phyloP scores from a whole-genome alignment of 2,113 vertebrate species.

The Leucoraja erinaceus region DNA sequence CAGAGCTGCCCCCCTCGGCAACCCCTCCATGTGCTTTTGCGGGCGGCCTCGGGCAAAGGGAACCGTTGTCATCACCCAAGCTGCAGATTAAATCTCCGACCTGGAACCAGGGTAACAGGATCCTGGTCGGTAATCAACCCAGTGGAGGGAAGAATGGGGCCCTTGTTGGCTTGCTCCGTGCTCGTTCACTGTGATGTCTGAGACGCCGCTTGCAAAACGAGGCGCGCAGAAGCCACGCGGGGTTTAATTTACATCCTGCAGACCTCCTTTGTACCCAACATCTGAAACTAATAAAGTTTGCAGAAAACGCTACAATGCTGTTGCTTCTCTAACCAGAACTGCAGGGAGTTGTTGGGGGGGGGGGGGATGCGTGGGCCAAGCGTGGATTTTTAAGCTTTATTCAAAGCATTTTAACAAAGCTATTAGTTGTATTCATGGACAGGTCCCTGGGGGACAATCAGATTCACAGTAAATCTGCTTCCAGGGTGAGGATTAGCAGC shows the following conservation, averaged over 20 bases:
- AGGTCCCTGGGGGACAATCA: background rate
- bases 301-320: background rate
- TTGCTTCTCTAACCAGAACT: background rate
- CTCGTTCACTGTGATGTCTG: background rate
- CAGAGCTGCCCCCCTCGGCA: background rate
- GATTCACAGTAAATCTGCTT: background rate
- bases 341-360: background rate
- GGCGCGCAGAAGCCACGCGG: background rate
- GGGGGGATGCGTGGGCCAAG: too few relatives aligned
- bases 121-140: background rate
- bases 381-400: background rate
- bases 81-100: background rate
- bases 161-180: background rate
- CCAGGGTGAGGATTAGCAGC: background rate
- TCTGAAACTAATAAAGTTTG: conserved; percentile 18
- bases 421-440: background rate
- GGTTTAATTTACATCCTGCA: background rate
- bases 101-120: background rate
- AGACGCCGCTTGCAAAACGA: background rate
- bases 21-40: background rate
- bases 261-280: background rate
- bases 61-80: background rate
- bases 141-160: background rate
- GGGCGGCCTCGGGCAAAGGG: background rate
- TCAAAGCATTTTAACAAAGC: background rate